phyloP scores from a whole-genome alignment of 2,888 invertebrate species.

The Branchipolynoe longqiensis region DNA sequence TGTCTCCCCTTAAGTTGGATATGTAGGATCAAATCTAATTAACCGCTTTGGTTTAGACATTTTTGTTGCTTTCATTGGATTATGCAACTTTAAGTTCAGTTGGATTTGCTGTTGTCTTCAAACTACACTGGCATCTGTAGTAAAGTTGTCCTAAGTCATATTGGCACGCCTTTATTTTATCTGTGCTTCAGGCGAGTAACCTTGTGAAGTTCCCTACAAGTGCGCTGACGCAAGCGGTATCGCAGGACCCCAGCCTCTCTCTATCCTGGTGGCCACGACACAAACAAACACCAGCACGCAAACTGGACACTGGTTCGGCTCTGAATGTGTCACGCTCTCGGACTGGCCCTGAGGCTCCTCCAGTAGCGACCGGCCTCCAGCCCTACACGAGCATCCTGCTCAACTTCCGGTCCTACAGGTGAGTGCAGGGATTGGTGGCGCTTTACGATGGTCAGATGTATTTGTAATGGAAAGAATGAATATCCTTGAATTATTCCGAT shows the following conservation, averaged over 20 bases:
- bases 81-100: not conserved
- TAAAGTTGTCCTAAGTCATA: too few relatives aligned
- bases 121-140: not conserved
- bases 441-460: too few relatives aligned
- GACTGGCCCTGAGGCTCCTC: too few relatives aligned
- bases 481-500: too few relatives aligned
- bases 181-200: conserved; percentile 23
- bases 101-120: not conserved
- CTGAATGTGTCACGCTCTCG: not conserved
- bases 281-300: too few relatives aligned
- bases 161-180: too few relatives aligned
- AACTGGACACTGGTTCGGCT: not conserved
- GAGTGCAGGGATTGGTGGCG: too few relatives aligned
- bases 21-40: too few relatives aligned
- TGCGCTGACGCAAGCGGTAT: not conserved
- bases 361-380: not conserved
- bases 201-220: conserved; percentile 36
- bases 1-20: too few relatives aligned
- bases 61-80: too few relatives aligned
- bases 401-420: conserved; percentile 55
- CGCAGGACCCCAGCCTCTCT: conserved; percentile 7
- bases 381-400: conserved; percentile 21
- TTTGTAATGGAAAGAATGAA: too few relatives aligned
- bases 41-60: too few relatives aligned
- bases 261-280: conserved; percentile 25